Conservation (phyloP, 2,888 invertebrate genomes). For the Lymantria monacha region DNA sequence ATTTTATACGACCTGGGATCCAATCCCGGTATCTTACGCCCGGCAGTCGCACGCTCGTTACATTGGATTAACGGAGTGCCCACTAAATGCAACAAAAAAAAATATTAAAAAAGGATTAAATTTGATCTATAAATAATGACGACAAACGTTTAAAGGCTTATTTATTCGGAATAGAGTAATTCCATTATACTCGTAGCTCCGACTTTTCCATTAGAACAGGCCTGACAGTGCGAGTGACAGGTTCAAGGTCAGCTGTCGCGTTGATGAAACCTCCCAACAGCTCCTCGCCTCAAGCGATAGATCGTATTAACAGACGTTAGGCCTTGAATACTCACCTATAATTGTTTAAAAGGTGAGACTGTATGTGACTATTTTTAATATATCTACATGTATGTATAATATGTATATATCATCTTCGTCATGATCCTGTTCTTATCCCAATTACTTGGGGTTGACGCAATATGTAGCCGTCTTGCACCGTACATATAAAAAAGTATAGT, state of each 20-base stretch:
- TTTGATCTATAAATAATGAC: neutral
- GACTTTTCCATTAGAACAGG: conserved; percentile 18
- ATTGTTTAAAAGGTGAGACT: no score
- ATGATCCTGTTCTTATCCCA: no score
- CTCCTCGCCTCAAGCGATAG: conserved; percentile 3
- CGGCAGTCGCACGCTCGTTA: no score
- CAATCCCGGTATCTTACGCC: no score
- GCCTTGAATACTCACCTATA: neutral
- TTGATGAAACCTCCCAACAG: conserved; percentile 17
- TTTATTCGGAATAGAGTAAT: conserved; percentile 24
- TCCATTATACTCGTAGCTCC: conserved; percentile 12
- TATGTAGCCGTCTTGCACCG: no score
- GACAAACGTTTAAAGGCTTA: conserved; percentile 3
- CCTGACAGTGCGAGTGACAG: conserved; percentile 25
- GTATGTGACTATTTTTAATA: no score
- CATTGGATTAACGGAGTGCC: no score
- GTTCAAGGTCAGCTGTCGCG: conserved; percentile 24
- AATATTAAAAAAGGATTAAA: neutral
- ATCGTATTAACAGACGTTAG: conserved; percentile 15
- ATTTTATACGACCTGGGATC: no score
- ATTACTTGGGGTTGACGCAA: no score
- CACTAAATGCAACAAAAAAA: neutral
- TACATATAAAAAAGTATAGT: no score
- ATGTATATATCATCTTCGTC: no score
- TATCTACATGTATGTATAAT: no score